Evolutionary conservation across 2,113 vertebrate species (phyloP).

Genomic region (Vicugna pacos): DNA sequence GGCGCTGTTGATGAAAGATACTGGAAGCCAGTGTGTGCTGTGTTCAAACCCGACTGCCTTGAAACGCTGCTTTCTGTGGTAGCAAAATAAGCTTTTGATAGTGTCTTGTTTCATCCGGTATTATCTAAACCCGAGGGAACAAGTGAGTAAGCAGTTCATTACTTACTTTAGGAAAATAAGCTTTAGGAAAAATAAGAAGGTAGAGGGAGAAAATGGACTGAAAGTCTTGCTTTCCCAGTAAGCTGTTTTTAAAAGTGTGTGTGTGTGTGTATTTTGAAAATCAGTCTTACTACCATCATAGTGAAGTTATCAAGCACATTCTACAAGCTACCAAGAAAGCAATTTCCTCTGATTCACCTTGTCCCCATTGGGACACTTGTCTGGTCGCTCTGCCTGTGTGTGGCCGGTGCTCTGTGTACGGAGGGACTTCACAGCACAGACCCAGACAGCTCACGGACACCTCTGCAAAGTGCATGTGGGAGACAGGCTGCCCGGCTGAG

Average conservation of each 20-base stretch:
- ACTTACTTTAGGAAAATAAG: not conserved
- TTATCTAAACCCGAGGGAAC: constrained; percentile 30
- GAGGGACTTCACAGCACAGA: not conserved
- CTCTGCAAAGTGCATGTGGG: not conserved
- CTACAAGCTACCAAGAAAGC: not conserved
- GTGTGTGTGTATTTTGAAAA: not conserved
- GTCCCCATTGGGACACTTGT: not conserved
- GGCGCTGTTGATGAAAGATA: not conserved
- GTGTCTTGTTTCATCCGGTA: not conserved
- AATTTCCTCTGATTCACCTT: not conserved
- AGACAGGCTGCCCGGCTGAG: accelerated
- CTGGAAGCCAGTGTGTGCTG: not conserved
- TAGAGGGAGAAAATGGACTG: not conserved
- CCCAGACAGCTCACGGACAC: not conserved
- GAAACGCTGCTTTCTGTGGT: not conserved
- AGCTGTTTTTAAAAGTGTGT: constrained; percentile 56
- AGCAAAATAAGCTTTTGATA: not conserved
- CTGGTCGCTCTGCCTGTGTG: not conserved
- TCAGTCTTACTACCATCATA: not conserved
- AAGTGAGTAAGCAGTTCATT: constrained; percentile 37
- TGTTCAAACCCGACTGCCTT: not conserved
- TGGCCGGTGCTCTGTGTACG: not conserved
- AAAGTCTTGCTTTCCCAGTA: constrained; percentile 45
- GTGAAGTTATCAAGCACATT: not conserved
- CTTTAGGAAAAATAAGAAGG: not conserved